These are phyloP conservation scores for Darevskia mixta DNA, from an alignment of 2,797 vertebrate species.

Conservation along the genomic window DNA sequence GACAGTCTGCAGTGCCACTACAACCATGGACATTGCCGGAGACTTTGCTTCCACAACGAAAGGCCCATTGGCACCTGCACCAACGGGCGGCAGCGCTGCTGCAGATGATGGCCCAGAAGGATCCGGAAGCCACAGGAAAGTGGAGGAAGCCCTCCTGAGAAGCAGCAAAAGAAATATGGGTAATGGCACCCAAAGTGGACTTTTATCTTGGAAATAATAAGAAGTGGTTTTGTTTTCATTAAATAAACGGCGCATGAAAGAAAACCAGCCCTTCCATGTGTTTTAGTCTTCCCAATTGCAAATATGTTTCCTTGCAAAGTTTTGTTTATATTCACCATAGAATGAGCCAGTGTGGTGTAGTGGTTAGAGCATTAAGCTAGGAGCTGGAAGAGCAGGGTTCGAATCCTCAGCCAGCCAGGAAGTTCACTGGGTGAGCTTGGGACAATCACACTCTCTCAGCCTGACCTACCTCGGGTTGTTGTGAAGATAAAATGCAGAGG, in stretches of 20 bases:
- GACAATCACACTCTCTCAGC: neutral
- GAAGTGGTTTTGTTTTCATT: accelerated
- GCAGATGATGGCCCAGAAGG: constrained; percentile 19
- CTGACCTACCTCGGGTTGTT: neutral
- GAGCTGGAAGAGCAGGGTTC: neutral
- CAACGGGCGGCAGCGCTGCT: constrained; percentile 58
- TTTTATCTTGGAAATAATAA: accelerated
- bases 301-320: neutral
- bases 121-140: accelerated
- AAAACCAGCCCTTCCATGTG: neutral
- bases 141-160: too few species aligned
- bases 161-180: accelerated
- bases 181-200: neutral
- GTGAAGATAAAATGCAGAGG: neutral
- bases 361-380: too few species aligned
- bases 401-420: too few species aligned
- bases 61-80: constrained; percentile 60
- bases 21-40: constrained; percentile 55
- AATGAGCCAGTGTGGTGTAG: too few species aligned
- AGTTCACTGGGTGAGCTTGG: neutral
- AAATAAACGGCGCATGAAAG: neutral
- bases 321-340: neutral
- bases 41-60: constrained; percentile 71
- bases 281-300: too few species aligned
- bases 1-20: constrained; percentile 54